Evolutionary conservation across 2,797 vertebrate genomes (phyloP).

Genomic region (Esox lucius): DNA sequence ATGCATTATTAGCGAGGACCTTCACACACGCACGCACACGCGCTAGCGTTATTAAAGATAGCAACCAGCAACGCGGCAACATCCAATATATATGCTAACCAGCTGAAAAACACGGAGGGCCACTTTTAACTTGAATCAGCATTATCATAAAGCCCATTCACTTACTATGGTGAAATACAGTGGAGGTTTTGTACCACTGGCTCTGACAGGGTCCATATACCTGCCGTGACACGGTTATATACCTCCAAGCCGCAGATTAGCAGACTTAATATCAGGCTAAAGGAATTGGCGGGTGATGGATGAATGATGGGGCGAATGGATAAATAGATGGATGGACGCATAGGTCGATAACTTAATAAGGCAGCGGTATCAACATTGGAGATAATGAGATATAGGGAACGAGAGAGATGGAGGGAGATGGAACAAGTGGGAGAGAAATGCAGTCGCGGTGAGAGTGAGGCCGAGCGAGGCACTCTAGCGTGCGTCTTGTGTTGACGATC

Average conservation of each 20-base stretch:
- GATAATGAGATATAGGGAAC: background rate
- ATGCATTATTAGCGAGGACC: too few species aligned
- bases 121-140: slow-evolving; percentile 16
- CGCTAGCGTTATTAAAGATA: background rate
- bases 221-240: background rate
- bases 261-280: background rate
- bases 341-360: background rate
- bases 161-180: background rate
- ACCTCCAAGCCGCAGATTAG: background rate
- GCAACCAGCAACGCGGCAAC: background rate
- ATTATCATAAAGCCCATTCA: slow-evolving; percentile 20
- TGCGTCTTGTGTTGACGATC: background rate
- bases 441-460: background rate
- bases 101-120: slow-evolving; percentile 11
- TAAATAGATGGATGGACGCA: too few species aligned
- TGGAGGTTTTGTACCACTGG: background rate
- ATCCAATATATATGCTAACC: slow-evolving; percentile 35
- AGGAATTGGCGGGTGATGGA: background rate
- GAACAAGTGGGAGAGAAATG: background rate
- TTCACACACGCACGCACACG: background rate
- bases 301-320: background rate
- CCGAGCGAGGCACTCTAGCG: background rate
- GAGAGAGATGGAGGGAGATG: background rate
- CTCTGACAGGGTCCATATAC: background rate
- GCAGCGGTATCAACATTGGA: background rate